A percentile compares a stretch with the other conserved stretches of the same genome.
phyloP scores from a whole-genome alignment of 2,113 vertebrate species.

The Cariama cristata region DNA sequence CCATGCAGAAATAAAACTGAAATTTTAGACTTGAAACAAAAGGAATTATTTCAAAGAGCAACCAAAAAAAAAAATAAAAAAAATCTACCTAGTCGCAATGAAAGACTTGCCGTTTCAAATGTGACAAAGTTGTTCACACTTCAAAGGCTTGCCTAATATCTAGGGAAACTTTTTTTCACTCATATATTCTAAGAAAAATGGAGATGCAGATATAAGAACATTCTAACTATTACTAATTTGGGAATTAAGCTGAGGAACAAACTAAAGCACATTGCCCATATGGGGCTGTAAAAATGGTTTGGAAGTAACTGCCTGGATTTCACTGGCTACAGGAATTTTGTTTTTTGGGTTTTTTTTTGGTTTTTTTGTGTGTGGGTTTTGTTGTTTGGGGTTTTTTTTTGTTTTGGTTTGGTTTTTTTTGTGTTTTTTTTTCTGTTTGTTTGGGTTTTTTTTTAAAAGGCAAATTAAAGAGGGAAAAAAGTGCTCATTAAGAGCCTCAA shows the following conservation, averaged over 20 bases:
- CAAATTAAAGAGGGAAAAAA: neutral
- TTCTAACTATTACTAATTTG: neutral
- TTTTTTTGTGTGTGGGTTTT: no score
- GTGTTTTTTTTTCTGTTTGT: no score
- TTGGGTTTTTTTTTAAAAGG: no score
- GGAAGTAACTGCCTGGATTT: neutral
- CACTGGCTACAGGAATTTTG: neutral
- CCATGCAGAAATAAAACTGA: neutral
- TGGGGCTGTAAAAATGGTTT: neutral
- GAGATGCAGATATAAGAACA: neutral
- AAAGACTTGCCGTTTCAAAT: neutral
- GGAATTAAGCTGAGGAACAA: neutral
- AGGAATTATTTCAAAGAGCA: neutral
- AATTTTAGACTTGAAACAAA: conserved; percentile 28
- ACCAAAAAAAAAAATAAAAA: neutral
- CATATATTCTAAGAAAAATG: neutral
- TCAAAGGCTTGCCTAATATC: neutral
- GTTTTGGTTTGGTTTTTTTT: no score
- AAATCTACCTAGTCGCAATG: neutral
- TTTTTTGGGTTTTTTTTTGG: no score
- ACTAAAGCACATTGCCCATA: neutral
- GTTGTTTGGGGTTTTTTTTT: no score
- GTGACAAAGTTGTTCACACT: neutral
- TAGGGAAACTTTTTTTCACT: neutral
- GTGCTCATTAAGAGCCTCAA: neutral